Evolutionary conservation across 2,113 vertebrate species (phyloP).

Genomic region (Dromiciops gliroides): DNA sequence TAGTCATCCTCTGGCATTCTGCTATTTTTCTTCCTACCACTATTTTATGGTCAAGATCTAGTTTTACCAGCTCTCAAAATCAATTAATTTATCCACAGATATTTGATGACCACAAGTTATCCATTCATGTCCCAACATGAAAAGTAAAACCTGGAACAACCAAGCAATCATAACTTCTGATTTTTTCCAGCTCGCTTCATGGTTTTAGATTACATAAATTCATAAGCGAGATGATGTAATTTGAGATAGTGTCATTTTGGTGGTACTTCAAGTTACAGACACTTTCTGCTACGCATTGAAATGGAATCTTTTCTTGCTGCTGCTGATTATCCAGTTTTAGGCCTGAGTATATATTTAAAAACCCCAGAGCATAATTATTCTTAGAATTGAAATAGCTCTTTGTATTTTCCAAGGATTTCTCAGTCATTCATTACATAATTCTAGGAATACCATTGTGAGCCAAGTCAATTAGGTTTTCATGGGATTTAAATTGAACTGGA

Average conservation of each 20-base stretch:
- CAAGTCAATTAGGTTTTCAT: not conserved
- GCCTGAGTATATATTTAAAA: not conserved
- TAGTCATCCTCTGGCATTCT: not conserved
- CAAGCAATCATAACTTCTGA: constrained; percentile 9
- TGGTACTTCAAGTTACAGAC: not conserved
- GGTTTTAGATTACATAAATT: not conserved
- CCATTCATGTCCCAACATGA: constrained; percentile 44
- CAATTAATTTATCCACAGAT: constrained; percentile 13
- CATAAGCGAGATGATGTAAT: constrained; percentile 30
- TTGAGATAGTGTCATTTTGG: not conserved
- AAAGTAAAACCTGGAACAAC: constrained; percentile 27
- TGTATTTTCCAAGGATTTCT: not conserved
- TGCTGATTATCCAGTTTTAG: not conserved
- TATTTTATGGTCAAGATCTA: constrained; percentile 30
- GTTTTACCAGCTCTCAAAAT: constrained; percentile 44
- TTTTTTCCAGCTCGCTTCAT: constrained; percentile 44
- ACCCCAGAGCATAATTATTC: not conserved
- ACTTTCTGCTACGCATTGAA: not conserved
- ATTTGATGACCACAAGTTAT: not conserved
- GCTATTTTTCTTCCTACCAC: constrained; percentile 7
- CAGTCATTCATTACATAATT: not conserved
- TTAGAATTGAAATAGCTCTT: not conserved
- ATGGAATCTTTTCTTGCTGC: not conserved
- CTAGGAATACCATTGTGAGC: not conserved
- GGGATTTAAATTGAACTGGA: not conserved